Base-by-base conservation (phyloP, 2,797 vertebrate species). In the Sebastes iracundus region DNA sequence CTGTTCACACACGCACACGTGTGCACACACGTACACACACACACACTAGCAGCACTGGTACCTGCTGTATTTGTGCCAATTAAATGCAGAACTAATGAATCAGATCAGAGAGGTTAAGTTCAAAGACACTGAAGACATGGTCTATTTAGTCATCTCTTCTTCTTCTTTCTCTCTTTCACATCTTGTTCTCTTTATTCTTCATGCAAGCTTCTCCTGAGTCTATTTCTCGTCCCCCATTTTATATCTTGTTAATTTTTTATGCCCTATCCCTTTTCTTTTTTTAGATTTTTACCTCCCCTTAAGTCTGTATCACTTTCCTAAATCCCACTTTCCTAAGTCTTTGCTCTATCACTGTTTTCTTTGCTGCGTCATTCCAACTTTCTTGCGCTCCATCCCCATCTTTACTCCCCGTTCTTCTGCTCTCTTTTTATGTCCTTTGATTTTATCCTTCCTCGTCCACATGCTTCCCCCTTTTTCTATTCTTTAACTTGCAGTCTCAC, bases 91-190 rank as follows among this genome's bases (percentile, higher is more conserved):
- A 73, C 75, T 86, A 89, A 88, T 83, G 82, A 87, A 61, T 88
- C 78, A 85, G 68, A 87, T 90, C 88, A 87, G 35, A 86, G 83
- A 87, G 78, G 79, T 83, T 78, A 73, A 82, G 84, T 89, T 90
- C 82, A 90, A 92, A 89, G 87, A 80, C 86, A 79, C 10, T 22
- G 28, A 61, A 60, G 66, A 74, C 62, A 28, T 30, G 49, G n/a
- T 82, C 42, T 74, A 10, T 85, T 83, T 83, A 79, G 53, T 87
- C 67, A 72, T 59, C 27, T 68, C 16, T 78, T 5, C 22, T 80
- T 5, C 22, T 63, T 25, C 53, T 58, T 35, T 61, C 70, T 72
- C 20, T 79, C n/a, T 22, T 49, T 63, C 18, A 46, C 13, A 1
- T 56, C 11, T 73, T 18, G 3, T 52, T 78, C 10, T 27, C 23